Evolutionary conservation across 2,113 vertebrate species (phyloP).

Genomic region (Thryonomys swinderianus): DNA sequence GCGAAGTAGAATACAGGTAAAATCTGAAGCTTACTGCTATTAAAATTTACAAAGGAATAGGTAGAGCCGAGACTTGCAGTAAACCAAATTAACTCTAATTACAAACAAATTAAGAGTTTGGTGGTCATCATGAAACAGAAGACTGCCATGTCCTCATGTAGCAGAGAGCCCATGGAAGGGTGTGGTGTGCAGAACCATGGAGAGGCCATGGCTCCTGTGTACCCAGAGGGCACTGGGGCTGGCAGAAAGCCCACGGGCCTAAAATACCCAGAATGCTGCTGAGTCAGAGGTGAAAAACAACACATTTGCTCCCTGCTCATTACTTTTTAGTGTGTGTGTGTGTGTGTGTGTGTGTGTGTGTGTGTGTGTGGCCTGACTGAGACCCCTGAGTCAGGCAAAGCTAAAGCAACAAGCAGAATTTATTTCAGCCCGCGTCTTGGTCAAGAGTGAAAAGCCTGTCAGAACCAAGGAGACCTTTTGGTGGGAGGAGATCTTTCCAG

Average conservation of each 20-base stretch:
- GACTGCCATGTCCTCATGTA: neutral
- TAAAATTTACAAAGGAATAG: neutral
- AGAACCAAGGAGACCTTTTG: too few species aligned
- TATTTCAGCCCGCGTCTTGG: too few species aligned
- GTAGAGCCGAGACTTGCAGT: neutral
- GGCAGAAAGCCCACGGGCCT: accelerated
- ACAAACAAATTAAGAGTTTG: neutral
- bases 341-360: neutral
- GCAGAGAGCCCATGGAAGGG: neutral
- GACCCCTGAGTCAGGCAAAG: too few species aligned
- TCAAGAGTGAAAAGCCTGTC: too few species aligned
- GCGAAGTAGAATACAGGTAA: neutral
- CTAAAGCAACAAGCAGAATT: too few species aligned
- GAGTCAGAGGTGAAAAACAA: neutral
- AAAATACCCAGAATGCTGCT: neutral
- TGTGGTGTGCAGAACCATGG: neutral
- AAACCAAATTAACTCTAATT: neutral
- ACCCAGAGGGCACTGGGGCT: accelerated
- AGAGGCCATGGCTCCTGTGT: too few species aligned
- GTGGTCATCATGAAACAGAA: neutral
- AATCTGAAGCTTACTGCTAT: neutral
- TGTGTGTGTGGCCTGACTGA: too few species aligned
- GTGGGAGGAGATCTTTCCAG: too few species aligned
- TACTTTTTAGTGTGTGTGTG: neutral
- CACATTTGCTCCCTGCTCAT: neutral